These are phyloP conservation scores for Strigamia maritima DNA, from an alignment of 2,888 invertebrate species.

Conservation along the genomic window DNA sequence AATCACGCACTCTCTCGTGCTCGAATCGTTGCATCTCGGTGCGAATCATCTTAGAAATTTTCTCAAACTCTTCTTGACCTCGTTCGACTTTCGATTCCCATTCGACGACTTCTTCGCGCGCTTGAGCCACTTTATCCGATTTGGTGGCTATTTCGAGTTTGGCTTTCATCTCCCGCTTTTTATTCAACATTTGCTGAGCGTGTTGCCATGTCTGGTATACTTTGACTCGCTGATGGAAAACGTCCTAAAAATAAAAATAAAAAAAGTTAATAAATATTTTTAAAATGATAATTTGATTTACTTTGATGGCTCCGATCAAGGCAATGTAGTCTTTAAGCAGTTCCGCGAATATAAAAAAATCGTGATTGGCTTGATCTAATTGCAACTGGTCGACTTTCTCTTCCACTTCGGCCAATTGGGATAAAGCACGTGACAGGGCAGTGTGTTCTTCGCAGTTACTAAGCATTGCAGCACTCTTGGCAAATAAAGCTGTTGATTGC, in stretches of 20 bases:
- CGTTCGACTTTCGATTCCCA: slow-evolving; percentile 97
- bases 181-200: slow-evolving; percentile 87
- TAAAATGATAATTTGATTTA: slow-evolving; percentile 45
- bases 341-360: slow-evolving; percentile 90
- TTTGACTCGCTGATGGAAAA: slow-evolving; percentile 70
- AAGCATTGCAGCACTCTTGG: slow-evolving; percentile 82
- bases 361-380: slow-evolving; percentile 88
- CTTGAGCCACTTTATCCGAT: slow-evolving; percentile 82
- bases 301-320: slow-evolving; percentile 86
- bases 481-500: slow-evolving; percentile 72
- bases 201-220: slow-evolving; percentile 97
- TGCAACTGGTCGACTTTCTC: slow-evolving; percentile 82
- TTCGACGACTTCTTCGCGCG: slow-evolving; percentile 87
- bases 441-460: slow-evolving; percentile 91
- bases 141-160: slow-evolving; percentile 86
- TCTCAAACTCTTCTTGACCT: slow-evolving; percentile 92
- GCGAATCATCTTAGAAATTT: slow-evolving; percentile 89
- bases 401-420: slow-evolving; percentile 83
- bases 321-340: slow-evolving; percentile 91
- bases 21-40: slow-evolving; percentile 92
- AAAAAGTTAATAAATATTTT: not conserved
- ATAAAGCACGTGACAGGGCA: slow-evolving; percentile 80
- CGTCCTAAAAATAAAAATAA: slow-evolving; percentile 57
- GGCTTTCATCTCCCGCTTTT: slow-evolving; percentile 89
- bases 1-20: slow-evolving; percentile 78